Conservation (phyloP, 2,797 vertebrate species). For the Carcharodon carcharias region DNA sequence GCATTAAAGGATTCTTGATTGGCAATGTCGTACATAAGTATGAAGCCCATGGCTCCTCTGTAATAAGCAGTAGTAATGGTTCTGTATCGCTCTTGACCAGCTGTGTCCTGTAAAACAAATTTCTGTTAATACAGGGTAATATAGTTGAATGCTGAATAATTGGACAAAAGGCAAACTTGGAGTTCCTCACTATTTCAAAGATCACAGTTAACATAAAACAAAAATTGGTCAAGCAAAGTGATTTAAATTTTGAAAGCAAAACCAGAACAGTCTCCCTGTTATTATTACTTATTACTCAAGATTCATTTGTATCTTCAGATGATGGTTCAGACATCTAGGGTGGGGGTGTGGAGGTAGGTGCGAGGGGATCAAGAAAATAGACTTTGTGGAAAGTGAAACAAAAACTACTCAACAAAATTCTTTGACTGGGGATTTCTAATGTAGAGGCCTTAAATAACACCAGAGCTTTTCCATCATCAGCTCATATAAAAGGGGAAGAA, state of each 20-base stretch:
- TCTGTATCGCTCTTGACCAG: conserved; percentile 89
- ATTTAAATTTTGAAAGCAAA: not conserved
- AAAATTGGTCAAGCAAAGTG: not conserved
- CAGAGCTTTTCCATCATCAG: too few relatives aligned
- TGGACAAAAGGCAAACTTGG: not conserved
- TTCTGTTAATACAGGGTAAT: not conserved
- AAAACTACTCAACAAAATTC: not conserved
- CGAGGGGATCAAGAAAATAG: not conserved
- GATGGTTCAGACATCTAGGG: not conserved
- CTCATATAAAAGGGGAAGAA: not conserved
- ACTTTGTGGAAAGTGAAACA: not conserved
- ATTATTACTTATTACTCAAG: not conserved
- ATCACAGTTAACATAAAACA: not conserved
- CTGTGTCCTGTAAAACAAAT: conserved; percentile 71
- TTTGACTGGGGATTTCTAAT: not conserved
- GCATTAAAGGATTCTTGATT: conserved; percentile 89
- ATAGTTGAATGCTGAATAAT: not conserved
- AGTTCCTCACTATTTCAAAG: not conserved
- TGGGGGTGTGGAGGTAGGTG: not conserved
- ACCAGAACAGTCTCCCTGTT: too few relatives aligned
- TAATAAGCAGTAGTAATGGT: conserved; percentile 96
- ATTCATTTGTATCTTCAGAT: not conserved
- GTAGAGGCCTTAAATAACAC: not conserved
- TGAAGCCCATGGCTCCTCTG: conserved; percentile 90
- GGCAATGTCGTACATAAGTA: conserved; percentile 92